Base-by-base conservation (phyloP, 2,888 invertebrate genomes). In the Eilema caniola region DNA sequence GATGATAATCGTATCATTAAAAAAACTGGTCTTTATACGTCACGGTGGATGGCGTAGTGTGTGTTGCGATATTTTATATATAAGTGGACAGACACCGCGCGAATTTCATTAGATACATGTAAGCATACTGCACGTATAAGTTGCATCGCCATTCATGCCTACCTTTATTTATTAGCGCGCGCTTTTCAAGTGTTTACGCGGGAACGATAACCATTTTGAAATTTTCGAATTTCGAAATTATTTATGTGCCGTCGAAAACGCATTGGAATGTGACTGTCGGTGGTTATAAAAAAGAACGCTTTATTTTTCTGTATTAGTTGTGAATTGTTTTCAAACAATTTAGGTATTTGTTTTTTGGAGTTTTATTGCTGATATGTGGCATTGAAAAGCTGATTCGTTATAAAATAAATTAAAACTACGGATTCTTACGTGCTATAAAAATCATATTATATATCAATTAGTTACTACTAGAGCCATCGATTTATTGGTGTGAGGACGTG, bases 1-100 rank as follows among this genome's bases (percentile, higher is more conserved):
- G 25, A 66, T 25, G 59, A 59, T 25, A 41, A 20, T 41, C 12
- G 64, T 47, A n/a, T 64, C 47, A 64, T 57, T 65, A 70, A 76
- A 71, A 79, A 77, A 76, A 83, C 83, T 68, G 74, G 83, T 82
- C 79, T 71, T 25, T 8, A 60, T 70, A 78, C 80, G 76, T 76
- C 78, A 76, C 25, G 11, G 70, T 75, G 31, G 72, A 69, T 69
- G 63, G 65, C 53, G 67, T 57, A 67, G 33, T 67, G 61, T 66
- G 79, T 79, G 74, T 82, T 83, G 85, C 84, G 77, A 86, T 86
- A 83, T 83, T 61, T 86, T 83, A 72, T 79, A 86, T 86, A 86
- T 84, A 86, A 86, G 78, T 66, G 62, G 69, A 67, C 66, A 72
- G 66, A 33, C 33, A 37, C 67, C 62, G 65, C 70, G 67, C 73